phyloP scores from a whole-genome alignment of 1,140 invertebrate genomes.

The Heterodera carotae region DNA sequence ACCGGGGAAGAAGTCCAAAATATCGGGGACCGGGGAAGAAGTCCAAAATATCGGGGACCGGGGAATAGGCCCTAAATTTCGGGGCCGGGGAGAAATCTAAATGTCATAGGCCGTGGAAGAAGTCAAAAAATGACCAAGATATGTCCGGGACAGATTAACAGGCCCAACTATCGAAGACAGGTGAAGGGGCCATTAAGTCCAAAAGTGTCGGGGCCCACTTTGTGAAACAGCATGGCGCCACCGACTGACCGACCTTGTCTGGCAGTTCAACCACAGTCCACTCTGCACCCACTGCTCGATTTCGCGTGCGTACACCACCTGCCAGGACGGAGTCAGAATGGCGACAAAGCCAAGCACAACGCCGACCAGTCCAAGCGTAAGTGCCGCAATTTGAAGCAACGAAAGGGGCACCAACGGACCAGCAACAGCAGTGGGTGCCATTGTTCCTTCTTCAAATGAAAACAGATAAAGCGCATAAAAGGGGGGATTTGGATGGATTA shows the following conservation, averaged over 20 bases:
- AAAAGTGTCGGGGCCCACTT: too few species aligned
- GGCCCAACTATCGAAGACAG: too few species aligned
- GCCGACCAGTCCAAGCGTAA: constrained; percentile 37
- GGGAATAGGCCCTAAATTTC: too few species aligned
- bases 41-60: too few species aligned
- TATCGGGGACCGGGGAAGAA: too few species aligned
- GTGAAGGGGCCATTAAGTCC: too few species aligned
- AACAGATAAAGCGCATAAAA: background rate
- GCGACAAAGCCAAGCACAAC: constrained; percentile 47
- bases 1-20: too few species aligned
- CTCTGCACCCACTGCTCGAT: constrained; percentile 56
- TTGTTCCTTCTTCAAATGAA: background rate
- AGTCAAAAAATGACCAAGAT: too few species aligned
- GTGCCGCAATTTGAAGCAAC: constrained; percentile 39
- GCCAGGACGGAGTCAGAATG: constrained; percentile 49
- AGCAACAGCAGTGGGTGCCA: background rate
- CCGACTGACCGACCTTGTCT: constrained; percentile 43
- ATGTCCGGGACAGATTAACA: too few species aligned
- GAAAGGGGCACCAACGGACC: constrained; percentile 24
- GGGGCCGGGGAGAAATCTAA: too few species aligned
- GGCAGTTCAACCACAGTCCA: constrained; percentile 52
- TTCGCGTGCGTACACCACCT: constrained; percentile 53
- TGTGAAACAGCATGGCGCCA: too few species aligned
- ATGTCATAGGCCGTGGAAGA: too few species aligned
- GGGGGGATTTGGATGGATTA: background rate